Conservation (phyloP, 2,797 vertebrate genomes). For the Ataeniobius toweri region DNA sequence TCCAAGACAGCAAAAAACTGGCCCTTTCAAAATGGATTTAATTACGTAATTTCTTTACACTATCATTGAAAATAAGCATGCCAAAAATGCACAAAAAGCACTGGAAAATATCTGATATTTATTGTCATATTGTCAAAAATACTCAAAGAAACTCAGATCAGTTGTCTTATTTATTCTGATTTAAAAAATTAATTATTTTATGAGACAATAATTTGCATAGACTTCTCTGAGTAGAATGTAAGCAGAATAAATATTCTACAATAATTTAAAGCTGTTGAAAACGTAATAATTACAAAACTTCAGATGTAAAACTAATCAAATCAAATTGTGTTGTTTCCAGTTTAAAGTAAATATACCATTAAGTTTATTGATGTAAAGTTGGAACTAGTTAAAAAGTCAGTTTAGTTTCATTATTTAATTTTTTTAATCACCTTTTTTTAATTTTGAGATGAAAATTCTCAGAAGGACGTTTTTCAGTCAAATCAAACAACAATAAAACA, state of each 20-base stretch:
- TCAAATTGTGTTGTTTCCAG: not conserved
- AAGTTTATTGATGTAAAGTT: too few species aligned
- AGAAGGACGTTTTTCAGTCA: slow-evolving; percentile 2
- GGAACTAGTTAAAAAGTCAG: not conserved
- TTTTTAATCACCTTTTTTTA: not conserved
- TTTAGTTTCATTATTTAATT: slow-evolving; percentile 3
- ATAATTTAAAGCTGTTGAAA: not conserved
- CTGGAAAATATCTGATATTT: not conserved
- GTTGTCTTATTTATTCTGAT: too few species aligned
- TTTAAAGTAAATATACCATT: not conserved
- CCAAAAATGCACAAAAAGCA: not conserved
- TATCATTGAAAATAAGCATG: too few species aligned
- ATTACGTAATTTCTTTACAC: not conserved
- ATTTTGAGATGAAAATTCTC: not conserved
- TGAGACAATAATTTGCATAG: too few species aligned
- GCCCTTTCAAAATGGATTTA: not conserved
- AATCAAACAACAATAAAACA: slow-evolving; percentile 24
- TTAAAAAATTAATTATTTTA: too few species aligned
- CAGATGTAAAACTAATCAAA: not conserved
- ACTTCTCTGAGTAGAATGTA: not conserved
- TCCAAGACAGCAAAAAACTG: not conserved
- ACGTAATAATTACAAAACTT: not conserved
- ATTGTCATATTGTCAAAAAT: not conserved
- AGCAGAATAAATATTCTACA: not conserved
- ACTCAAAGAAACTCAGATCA: too few species aligned